These are phyloP conservation scores for Leptatherina wallacei DNA, from an alignment of 2,797 vertebrate species.

Conservation along the genomic window DNA sequence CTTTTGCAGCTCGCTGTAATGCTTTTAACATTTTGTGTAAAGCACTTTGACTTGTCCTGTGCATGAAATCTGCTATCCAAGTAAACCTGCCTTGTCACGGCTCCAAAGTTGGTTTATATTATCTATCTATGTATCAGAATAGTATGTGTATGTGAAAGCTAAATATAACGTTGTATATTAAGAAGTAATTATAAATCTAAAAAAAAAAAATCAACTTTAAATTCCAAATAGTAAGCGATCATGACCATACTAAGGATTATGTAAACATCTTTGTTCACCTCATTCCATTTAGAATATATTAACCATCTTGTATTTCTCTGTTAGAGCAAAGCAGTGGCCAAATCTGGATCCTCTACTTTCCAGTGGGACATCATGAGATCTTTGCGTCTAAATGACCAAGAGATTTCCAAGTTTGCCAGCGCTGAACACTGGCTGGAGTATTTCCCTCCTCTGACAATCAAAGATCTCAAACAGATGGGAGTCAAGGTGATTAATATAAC, in stretches of 20 bases:
- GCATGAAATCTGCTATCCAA: background rate
- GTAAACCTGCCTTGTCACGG: background rate
- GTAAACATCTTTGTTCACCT: background rate
- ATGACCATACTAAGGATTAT: background rate
- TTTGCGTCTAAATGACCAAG: slow-evolving; percentile 89
- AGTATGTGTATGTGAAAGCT: background rate
- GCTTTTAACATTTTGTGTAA: background rate
- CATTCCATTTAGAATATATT: background rate
- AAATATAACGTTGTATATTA: background rate
- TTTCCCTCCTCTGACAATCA: slow-evolving; percentile 92
- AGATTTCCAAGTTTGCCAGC: slow-evolving; percentile 89
- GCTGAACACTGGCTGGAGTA: slow-evolving; percentile 97
- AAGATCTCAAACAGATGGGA: slow-evolving; percentile 94
- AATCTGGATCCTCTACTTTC: slow-evolving; percentile 88
- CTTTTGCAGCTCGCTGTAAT: background rate
- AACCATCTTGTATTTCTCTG: slow-evolving; percentile 22
- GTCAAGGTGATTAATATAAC: slow-evolving; percentile 86
- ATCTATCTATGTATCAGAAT: background rate
- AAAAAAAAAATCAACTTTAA: background rate
- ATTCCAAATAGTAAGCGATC: background rate
- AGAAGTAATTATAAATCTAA: background rate
- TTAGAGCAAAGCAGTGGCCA: slow-evolving; percentile 96
- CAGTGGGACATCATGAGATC: slow-evolving; percentile 98
- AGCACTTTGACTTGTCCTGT: background rate
- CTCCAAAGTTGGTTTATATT: background rate